Conservation (phyloP, 2,113 vertebrate genomes). For the Malurus elegans region DNA sequence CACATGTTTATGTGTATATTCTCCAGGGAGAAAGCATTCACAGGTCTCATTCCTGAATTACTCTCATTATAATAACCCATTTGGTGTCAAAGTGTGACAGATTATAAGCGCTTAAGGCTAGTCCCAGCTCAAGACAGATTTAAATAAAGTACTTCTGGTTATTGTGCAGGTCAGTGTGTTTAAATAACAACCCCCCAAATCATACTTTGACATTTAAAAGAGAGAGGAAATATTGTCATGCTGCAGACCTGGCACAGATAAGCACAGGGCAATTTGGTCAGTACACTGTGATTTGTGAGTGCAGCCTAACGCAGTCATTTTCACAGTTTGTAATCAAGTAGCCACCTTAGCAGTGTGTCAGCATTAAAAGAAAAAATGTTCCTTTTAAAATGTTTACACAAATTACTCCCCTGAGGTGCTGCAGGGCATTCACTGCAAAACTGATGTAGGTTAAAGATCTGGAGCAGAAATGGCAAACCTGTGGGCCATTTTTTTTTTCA, state of each 20-base stretch:
- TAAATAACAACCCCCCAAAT: slow-evolving; percentile 55
- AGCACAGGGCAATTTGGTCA: slow-evolving; percentile 52
- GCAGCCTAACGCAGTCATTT: slow-evolving; percentile 28
- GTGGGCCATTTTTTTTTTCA: neutral
- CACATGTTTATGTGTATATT: slow-evolving; percentile 45
- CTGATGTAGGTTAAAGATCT: slow-evolving; percentile 8
- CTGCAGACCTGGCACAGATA: slow-evolving; percentile 42
- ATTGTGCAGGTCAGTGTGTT: slow-evolving; percentile 59
- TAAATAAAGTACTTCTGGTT: slow-evolving; percentile 61
- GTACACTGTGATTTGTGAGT: slow-evolving; percentile 43
- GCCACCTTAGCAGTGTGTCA: slow-evolving; percentile 51
- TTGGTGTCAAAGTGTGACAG: slow-evolving; percentile 57
- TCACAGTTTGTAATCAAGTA: slow-evolving; percentile 47
- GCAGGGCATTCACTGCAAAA: neutral
- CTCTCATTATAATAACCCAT: slow-evolving; percentile 55
- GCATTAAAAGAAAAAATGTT: slow-evolving; percentile 36
- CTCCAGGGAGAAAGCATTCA: slow-evolving; percentile 20
- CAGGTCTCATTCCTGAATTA: slow-evolving; percentile 39
- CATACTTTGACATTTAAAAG: slow-evolving; percentile 60
- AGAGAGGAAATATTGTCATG: slow-evolving; percentile 36
- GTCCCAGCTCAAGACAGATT: slow-evolving; percentile 44
- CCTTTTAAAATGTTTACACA: slow-evolving; percentile 52
- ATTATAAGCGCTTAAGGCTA: slow-evolving; percentile 46
- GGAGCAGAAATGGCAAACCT: slow-evolving; percentile 24
- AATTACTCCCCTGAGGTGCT: slow-evolving; percentile 3